These are phyloP conservation scores for Phortica magna DNA, from an alignment of 2,888 invertebrate genomes.

Conservation along the genomic window DNA sequence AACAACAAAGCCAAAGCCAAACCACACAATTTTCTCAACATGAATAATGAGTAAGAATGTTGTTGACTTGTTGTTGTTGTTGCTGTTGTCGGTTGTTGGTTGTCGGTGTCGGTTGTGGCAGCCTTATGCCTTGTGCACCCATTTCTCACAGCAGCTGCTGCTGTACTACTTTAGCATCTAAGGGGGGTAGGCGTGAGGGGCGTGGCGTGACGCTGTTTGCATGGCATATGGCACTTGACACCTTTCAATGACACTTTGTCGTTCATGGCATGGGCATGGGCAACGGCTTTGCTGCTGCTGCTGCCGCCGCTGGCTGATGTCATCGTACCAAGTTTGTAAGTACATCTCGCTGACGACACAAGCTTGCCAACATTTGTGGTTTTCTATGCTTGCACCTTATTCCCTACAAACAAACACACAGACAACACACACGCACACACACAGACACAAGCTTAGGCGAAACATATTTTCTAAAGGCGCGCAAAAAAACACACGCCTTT, in stretches of 20 bases:
- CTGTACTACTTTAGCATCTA: not conserved
- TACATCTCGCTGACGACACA: slow-evolving; percentile 10
- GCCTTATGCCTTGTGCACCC: not conserved
- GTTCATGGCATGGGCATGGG: not conserved
- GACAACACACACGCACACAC: not conserved
- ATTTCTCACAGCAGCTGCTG: not conserved
- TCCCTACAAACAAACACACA: not conserved
- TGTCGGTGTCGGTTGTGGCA: slow-evolving; percentile 10
- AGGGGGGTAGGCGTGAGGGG: not conserved
- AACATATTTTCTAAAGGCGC: too few relatives aligned
- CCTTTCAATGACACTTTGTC: slow-evolving; percentile 64
- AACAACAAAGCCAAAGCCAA: slow-evolving; percentile 20
- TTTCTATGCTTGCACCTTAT: not conserved
- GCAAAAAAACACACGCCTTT: not conserved
- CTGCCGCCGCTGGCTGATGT: not conserved
- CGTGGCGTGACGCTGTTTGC: not conserved
- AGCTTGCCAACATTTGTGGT: slow-evolving; percentile 24
- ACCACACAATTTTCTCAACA: slow-evolving; percentile 26
- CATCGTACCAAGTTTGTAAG: not conserved
- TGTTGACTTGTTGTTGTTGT: slow-evolving; percentile 4
- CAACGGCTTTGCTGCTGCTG: not conserved
- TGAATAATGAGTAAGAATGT: slow-evolving; percentile 30
- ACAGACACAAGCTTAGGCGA: not conserved
- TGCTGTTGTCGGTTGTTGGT: slow-evolving; percentile 7
- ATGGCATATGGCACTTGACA: slow-evolving; percentile 60